Conservation (phyloP, 2,797 vertebrate species). For the Tapera naevia region DNA sequence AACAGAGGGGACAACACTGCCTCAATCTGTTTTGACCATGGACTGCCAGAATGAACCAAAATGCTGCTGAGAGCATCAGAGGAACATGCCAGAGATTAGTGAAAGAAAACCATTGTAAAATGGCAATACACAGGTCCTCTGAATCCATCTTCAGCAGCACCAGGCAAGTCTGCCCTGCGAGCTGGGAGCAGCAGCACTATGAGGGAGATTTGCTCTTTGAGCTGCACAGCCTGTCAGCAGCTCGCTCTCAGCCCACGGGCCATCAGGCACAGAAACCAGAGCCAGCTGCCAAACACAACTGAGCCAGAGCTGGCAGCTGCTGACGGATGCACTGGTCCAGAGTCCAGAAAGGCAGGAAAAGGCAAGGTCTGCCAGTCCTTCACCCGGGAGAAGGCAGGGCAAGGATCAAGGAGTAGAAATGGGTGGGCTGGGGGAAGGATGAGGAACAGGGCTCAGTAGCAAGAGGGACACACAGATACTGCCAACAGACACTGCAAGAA, state of each 20-base stretch:
- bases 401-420: neutral
- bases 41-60: neutral
- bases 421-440: neutral
- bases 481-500: neutral
- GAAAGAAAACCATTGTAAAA: neutral
- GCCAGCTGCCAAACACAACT: neutral
- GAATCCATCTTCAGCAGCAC: neutral
- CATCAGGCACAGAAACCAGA: neutral
- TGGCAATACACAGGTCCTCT: neutral
- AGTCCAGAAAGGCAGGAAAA: neutral
- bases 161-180: neutral
- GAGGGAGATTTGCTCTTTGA: neutral
- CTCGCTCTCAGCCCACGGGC: neutral
- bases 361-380: neutral
- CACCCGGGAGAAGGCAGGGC: neutral
- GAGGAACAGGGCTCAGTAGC: neutral
- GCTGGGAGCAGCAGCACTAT: accelerated
- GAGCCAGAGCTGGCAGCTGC: neutral
- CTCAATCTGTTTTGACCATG: neutral
- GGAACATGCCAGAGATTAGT: neutral
- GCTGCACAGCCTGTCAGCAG: neutral
- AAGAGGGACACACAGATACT: neutral
- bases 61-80: neutral
- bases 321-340: neutral
- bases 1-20: neutral